Evolutionary conservation across 2,888 invertebrate genomes (phyloP), one percentile per base, ranked within the genome.

Genomic region (Itoplectis maculator): DNA sequence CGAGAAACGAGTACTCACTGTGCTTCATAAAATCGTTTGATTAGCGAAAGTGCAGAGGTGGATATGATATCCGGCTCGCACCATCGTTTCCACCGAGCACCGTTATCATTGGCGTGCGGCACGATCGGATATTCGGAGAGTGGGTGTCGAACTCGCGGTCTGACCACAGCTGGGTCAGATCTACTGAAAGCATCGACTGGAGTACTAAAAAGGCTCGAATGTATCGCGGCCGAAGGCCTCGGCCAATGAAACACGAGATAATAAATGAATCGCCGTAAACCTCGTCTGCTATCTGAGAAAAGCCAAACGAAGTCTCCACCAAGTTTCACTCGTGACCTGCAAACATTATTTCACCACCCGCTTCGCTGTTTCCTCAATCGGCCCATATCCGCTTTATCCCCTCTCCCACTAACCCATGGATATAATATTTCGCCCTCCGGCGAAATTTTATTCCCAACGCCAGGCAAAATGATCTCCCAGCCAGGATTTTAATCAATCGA

Each of bases 11-110:
- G 56, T 66, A n/a, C 56, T 23, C 23, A 15, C 42, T 15, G 56
- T 40, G 56, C 56, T 73, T 79, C 72, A 15, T 63, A 65, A 80
- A 79, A 74, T 51, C 29, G 49, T 68, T 68, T 74, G 51, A 74
- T 79, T 68, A 79, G 68, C 59, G 61, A 74, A 68, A 74, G 51
- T 79, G 73, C 73, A 61, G 35, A 42, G 54, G 40, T 35, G 70
- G 6, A 45, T 65, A 54, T 45, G 59, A 61, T 51, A 49, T 29
- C 29, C 29, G 40, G 61, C 42, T 42, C 40, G 47, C 40, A 15
- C 65, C 4, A 42, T 42, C 29, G 29, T 42, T 42, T 42, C 42
- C 42, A 42, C 42, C 11, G 29, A 59, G 56, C 2, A 59, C 56
- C 56, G 54, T 56, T 77, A 42, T 77, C 49, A 77, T 70, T 40